Conservation (phyloP, 2,797 vertebrate species). For the Scyliorhinus canicula region DNA sequence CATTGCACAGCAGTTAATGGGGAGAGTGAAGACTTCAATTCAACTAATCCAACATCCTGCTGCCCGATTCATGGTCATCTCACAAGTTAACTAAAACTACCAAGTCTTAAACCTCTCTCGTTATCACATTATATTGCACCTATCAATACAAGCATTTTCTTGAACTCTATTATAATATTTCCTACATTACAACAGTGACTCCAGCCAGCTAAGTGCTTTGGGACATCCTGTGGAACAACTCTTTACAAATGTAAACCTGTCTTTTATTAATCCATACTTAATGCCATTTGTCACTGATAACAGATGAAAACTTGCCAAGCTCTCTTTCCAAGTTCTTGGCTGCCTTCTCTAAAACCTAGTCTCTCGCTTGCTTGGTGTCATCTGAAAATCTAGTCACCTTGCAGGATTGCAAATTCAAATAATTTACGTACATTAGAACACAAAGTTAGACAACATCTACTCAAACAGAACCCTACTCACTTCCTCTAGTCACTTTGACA, state of each 20-base stretch:
- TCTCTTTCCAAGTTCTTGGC: not conserved
- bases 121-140: not conserved
- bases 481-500: too few species aligned
- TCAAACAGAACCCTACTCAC: not conserved
- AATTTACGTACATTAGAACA: not conserved
- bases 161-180: not conserved
- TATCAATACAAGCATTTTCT: not conserved
- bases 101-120: not conserved
- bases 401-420: not conserved
- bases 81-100: not conserved
- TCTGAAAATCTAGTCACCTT: not conserved
- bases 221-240: not conserved
- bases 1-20: not conserved
- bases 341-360: not conserved
- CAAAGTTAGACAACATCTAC: not conserved
- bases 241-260: not conserved
- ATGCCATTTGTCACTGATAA: not conserved
- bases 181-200: not conserved
- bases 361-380: not conserved
- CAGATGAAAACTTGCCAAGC: not conserved
- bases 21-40: not conserved
- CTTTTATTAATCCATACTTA: not conserved
- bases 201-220: not conserved
- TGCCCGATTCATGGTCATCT: not conserved
- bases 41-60: not conserved